Evolutionary conservation across 2,113 vertebrate species (phyloP), one percentile per base, ranked within the genome.

Genomic region (Dasypus novemcinctus): DNA sequence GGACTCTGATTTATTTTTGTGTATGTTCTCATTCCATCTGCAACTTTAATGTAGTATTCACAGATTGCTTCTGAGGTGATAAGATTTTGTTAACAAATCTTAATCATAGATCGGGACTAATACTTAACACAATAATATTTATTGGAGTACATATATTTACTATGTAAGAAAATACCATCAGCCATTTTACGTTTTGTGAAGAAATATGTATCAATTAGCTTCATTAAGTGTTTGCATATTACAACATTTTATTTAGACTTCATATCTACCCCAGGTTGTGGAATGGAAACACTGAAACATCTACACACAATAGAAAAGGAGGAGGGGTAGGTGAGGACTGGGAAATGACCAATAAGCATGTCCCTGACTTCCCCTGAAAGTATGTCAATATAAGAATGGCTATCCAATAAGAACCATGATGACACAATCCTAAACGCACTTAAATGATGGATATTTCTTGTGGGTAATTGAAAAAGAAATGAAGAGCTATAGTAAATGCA

Each of bases 391-490:
- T 2, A 93, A 87, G 33, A 82, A 80, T 81, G 43, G 46, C 14
- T 84, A 46, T 92, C 27, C 66, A 94, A 59, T 96, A 83, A 90
- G 36, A 83, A 78, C 29, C 31, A 31, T 31, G n/a, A 90, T 68
- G 49, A 69, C 69, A 82, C 57, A 75, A 85, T 94, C 38, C 86
- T 81, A 84, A 83, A 78, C 21, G 7, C 64, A 71, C 61, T 71
- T 93, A 63, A 93, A 92, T 85, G 23, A 81, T 57, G 63, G 38
- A 27, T 76, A 82, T 91, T 96, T 91, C 91, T 93, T 78, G 91
- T 86, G 54, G 27, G 71, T 79, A 95, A 90, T 66, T 92, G 72
- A 92, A 97, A 95, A 94, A 66, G 59, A 95, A 90, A 69, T 94
- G 78, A 84, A 71, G 33, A 85, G 76, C 18, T 92, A 66, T 29